Evolutionary conservation across 2,113 vertebrate genomes (phyloP).

Genomic region (Daphoenositta chrysoptera): DNA sequence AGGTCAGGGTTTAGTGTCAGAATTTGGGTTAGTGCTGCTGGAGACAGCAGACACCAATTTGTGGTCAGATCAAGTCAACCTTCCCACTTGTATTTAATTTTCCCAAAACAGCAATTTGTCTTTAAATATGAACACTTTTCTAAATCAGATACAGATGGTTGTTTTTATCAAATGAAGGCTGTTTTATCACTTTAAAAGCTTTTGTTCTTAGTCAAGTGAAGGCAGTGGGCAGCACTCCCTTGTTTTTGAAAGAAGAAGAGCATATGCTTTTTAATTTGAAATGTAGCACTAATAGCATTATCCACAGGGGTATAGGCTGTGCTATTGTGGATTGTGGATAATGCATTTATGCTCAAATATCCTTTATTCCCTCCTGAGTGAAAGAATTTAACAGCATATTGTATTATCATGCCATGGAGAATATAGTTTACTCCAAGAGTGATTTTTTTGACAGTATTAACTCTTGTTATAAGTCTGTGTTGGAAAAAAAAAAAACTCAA

Average conservation of each 20-base stretch:
- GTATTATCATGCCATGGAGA: slow-evolving; percentile 53
- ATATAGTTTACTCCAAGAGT: slow-evolving; percentile 49
- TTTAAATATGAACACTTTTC: slow-evolving; percentile 60
- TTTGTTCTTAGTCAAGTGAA: slow-evolving; percentile 74
- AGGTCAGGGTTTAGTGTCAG: not conserved
- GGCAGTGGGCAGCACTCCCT: slow-evolving; percentile 66
- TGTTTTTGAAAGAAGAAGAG: slow-evolving; percentile 58
- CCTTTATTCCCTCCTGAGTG: slow-evolving; percentile 68
- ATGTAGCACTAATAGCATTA: slow-evolving; percentile 73
- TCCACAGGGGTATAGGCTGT: slow-evolving; percentile 67
- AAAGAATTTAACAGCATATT: slow-evolving; percentile 63
- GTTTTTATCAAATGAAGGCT: slow-evolving; percentile 68
- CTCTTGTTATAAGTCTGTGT: not conserved
- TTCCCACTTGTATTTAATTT: slow-evolving; percentile 38
- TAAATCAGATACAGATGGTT: slow-evolving; percentile 74
- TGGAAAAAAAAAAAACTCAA: not conserved
- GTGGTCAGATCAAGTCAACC: not conserved
- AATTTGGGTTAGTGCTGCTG: not conserved
- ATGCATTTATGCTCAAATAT: slow-evolving; percentile 70
- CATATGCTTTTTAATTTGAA: slow-evolving; percentile 80
- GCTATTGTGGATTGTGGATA: slow-evolving; percentile 67
- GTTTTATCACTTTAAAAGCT: slow-evolving; percentile 76
- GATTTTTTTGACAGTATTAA: slow-evolving; percentile 60
- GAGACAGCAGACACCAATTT: not conserved
- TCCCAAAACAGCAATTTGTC: slow-evolving; percentile 40